These are phyloP conservation scores for Trichopria drosophilae DNA, from an alignment of 2,888 invertebrate species.

Conservation along the genomic window DNA sequence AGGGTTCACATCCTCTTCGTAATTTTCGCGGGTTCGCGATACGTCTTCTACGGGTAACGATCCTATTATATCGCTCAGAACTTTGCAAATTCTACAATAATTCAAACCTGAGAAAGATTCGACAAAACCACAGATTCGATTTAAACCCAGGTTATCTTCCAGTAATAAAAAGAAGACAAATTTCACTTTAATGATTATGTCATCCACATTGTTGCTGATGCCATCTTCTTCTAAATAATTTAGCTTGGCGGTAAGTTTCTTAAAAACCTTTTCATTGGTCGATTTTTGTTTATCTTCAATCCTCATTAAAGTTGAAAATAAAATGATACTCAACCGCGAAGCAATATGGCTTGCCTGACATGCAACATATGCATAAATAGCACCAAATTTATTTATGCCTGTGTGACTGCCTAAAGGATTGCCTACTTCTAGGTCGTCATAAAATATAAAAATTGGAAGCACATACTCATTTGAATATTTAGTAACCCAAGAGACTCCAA, in stretches of 20 bases:
- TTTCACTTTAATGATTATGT: background rate
- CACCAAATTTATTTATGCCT: conserved; percentile 5
- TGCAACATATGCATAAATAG: conserved; percentile 13
- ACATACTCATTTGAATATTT: background rate
- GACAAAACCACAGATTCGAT: background rate
- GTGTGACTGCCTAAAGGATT: too few species aligned
- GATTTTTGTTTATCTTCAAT: background rate
- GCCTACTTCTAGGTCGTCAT: too few species aligned
- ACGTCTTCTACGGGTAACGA: conserved; percentile 6
- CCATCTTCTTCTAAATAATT: conserved; percentile 4
- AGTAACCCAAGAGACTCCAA: too few species aligned
- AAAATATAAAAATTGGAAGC: conserved; percentile 8
- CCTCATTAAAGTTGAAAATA: conserved; percentile 7
- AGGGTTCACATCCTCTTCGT: conserved; percentile 7
- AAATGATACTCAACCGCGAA: conserved; percentile 1
- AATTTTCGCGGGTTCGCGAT: background rate
- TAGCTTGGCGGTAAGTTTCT: conserved; percentile 5
- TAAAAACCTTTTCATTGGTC: conserved; percentile 8
- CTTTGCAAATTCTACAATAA: conserved; percentile 11
- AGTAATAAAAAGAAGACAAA: conserved; percentile 2
- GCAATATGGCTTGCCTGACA: conserved; percentile 1
- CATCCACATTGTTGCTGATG: background rate
- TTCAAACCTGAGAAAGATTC: too few species aligned
- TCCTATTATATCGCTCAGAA: background rate
- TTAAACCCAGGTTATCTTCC: conserved; percentile 4